These are phyloP conservation scores for Eupsilia transversa DNA, from an alignment of 2,888 invertebrate species.

Conservation along the genomic window DNA sequence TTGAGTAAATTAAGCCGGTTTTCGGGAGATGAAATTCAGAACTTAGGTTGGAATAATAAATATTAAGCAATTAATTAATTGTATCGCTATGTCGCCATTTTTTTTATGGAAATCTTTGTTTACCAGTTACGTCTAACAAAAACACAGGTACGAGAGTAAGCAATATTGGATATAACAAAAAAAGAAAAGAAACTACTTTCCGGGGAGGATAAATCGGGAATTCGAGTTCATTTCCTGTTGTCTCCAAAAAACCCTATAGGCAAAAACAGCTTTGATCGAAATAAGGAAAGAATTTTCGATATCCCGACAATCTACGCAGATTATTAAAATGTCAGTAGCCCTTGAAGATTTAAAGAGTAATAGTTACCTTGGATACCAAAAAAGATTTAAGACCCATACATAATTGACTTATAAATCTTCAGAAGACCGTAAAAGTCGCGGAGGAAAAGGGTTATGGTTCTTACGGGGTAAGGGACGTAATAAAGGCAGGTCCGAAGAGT, in stretches of 20 bases:
- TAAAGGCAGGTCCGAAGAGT: conserved; percentile 34
- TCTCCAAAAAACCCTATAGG: background rate
- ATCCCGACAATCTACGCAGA: conserved; percentile 30
- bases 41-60: background rate
- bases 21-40: background rate
- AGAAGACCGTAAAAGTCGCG: conserved; percentile 56
- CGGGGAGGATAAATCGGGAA: conserved; percentile 1
- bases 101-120: background rate
- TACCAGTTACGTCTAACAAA: background rate
- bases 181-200: conserved; percentile 5
- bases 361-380: conserved; percentile 20
- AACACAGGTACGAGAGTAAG: conserved; percentile 1
- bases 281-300: conserved; percentile 23
- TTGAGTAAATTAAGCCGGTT: conserved; percentile 17
- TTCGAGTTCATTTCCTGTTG: conserved; percentile 29
- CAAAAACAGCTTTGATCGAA: conserved; percentile 22
- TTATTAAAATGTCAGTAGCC: conserved; percentile 42
- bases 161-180: conserved; percentile 1
- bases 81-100: no score
- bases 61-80: background rate
- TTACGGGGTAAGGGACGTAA: conserved; percentile 40
- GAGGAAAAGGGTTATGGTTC: conserved; percentile 55
- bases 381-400: conserved; percentile 54
- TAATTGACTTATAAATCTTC: conserved; percentile 66
- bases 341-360: conserved; percentile 21